Evolutionary conservation across 2,888 invertebrate genomes (phyloP).

Genomic region (Falcaria lacertinaria): DNA sequence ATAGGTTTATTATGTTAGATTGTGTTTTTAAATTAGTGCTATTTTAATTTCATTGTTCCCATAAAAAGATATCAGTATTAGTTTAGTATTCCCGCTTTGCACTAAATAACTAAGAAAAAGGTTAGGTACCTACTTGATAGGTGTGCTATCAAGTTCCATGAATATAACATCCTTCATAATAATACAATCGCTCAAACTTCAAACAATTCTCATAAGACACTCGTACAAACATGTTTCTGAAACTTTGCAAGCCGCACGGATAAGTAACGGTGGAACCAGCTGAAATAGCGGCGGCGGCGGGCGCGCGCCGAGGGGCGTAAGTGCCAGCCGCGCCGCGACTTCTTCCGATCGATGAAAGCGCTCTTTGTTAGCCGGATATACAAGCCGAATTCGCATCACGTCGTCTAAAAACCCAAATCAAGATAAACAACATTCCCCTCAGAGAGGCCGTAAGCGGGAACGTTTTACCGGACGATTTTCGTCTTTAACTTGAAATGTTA

Average conservation of each 20-base stretch:
- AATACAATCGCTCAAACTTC: constrained; percentile 54
- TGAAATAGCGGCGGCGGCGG: constrained; percentile 51
- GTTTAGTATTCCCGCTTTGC: too few species aligned
- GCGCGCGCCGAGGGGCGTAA: constrained; percentile 49
- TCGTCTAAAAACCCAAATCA: constrained; percentile 77
- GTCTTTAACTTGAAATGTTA: constrained; percentile 71
- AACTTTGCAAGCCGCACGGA: constrained; percentile 72
- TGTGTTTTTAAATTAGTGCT: too few species aligned
- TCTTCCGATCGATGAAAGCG: constrained; percentile 67
- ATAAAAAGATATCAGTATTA: too few species aligned
- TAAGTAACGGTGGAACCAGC: constrained; percentile 72
- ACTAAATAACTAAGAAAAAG: too few species aligned
- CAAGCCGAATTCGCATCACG: constrained; percentile 78
- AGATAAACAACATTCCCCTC: constrained; percentile 74
- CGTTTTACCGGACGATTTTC: constrained; percentile 74
- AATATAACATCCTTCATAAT: constrained; percentile 28
- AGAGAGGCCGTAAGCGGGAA: constrained; percentile 68
- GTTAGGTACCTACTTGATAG: not conserved
- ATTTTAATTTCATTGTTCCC: too few species aligned
- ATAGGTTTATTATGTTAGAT: too few species aligned
- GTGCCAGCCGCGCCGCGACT: constrained; percentile 46
- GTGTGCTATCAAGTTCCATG: constrained; percentile 7
- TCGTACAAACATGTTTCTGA: constrained; percentile 60
- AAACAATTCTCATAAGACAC: constrained; percentile 65
- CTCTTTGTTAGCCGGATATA: constrained; percentile 73